phyloP scores from a whole-genome alignment of 2,888 invertebrate genomes.

The Gnatocerus cornutus region DNA sequence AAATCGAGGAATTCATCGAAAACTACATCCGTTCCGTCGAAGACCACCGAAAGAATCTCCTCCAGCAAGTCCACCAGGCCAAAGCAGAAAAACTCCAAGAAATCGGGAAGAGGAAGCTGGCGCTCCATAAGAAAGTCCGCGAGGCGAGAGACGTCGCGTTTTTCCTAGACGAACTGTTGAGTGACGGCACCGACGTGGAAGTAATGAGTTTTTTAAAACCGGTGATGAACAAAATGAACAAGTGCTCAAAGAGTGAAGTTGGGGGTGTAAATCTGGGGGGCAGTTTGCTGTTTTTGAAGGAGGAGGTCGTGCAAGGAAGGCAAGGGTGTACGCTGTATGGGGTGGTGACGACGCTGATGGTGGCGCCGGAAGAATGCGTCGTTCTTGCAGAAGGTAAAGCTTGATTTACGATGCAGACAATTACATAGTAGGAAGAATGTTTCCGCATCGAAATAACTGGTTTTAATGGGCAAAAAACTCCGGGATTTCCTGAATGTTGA shows the following conservation, averaged over 20 bases:
- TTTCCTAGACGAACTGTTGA: constrained; percentile 73
- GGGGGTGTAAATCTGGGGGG: constrained; percentile 70
- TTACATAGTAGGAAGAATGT: constrained; percentile 7
- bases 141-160: constrained; percentile 76
- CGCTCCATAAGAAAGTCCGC: constrained; percentile 73
- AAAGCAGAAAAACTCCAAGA: constrained; percentile 67
- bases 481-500: constrained; percentile 13
- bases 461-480: constrained; percentile 30
- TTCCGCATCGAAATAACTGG: constrained; percentile 6
- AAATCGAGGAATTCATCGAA: constrained; percentile 79
- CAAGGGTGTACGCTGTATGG: constrained; percentile 71
- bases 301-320: constrained; percentile 71
- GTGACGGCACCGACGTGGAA: constrained; percentile 79
- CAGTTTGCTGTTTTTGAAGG: constrained; percentile 74
- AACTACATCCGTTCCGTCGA: constrained; percentile 76
- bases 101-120: constrained; percentile 69
- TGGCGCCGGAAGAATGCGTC: constrained; percentile 76
- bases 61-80: constrained; percentile 63
- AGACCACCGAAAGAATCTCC: constrained; percentile 66
- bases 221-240: constrained; percentile 79
- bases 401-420: constrained; percentile 14
- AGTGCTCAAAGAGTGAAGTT: constrained; percentile 73
- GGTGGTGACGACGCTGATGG: constrained; percentile 77
- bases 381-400: constrained; percentile 74
- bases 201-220: constrained; percentile 79